A percentile compares a stretch with the other conserved stretches of the same genome.
Evolutionary conservation across 2,888 invertebrate genomes (phyloP).

Genomic region (Caenorhabditis auriculariae): DNA sequence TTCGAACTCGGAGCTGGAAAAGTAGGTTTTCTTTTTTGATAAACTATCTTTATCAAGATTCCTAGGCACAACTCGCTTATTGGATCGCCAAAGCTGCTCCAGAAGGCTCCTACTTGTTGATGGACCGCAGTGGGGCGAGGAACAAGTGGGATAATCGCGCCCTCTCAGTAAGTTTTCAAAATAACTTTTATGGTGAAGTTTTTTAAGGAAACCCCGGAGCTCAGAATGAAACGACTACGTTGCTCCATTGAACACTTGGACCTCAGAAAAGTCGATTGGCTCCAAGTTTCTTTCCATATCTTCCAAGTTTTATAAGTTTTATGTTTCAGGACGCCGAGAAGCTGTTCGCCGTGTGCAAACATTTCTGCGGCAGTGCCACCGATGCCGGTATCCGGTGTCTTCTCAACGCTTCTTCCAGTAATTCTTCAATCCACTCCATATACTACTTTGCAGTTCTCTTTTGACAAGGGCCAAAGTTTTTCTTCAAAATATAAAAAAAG

Average conservation of each 20-base stretch:
- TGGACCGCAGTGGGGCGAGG: constrained; percentile 50
- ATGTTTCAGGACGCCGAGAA: constrained; percentile 24
- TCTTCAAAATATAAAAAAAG: too few species aligned
- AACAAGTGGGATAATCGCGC: constrained; percentile 53
- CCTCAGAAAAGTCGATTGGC: constrained; percentile 36
- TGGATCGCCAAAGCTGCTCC: constrained; percentile 50
- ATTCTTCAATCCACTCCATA: constrained; percentile 7
- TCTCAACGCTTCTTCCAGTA: background rate
- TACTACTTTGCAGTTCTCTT: too few species aligned
- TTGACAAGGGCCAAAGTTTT: too few species aligned
- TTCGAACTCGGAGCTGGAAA: constrained; percentile 57
- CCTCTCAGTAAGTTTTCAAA: constrained; percentile 15
- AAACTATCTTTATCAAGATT: background rate
- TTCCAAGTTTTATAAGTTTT: constrained; percentile 1
- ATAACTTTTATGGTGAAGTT: background rate
- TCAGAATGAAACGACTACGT: constrained; percentile 40
- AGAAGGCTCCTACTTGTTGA: constrained; percentile 36
- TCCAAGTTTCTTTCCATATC: constrained; percentile 17
- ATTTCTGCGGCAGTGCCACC: constrained; percentile 58
- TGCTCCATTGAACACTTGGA: constrained; percentile 58
- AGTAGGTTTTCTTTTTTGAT: constrained; percentile 1
- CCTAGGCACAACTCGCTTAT: constrained; percentile 48
- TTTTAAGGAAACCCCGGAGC: constrained; percentile 31
- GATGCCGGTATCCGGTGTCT: constrained; percentile 46
- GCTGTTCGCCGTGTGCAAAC: constrained; percentile 50